Base-by-base conservation (phyloP, 92 coral and sea anemone genomes). In the Actinostola sp. region DNA sequence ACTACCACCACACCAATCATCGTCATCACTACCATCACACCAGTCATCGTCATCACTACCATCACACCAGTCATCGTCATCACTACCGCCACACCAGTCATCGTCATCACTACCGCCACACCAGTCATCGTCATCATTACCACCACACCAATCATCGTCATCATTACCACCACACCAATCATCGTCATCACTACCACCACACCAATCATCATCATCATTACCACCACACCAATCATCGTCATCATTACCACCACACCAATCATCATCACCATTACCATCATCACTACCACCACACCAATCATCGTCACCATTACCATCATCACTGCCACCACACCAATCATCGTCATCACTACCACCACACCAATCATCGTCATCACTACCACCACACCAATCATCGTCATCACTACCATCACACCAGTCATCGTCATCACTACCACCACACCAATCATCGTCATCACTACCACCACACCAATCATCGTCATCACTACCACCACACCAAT, bases 251-350 rank as follows among this genome's bases (percentile, higher is more conserved):
- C n/a, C n/a, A n/a, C n/a, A n/a, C n/a, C n/a, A n/a, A n/a, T n/a
- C n/a, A n/a, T n/a, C n/a, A n/a, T 21, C 14, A 49, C 56, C 10
- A 29, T 16, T 38, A 26, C 3, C 2, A 27, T 26, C n/a, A n/a
- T n/a, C n/a, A n/a, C n/a, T n/a, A 14, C 45, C 45, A 39, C 45
- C 45, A 7, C 8, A 7, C 8, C 45, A 39, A 7, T 7, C 45
- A 7, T 48, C 54, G n/a, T 48, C 54, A 48, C 21, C 54, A 48
- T 48, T 48, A 17, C n/a, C n/a, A n/a, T n/a, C n/a, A n/a, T n/a
- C n/a, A n/a, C n/a, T n/a, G n/a, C n/a, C n/a, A n/a, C n/a, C n/a
- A n/a, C n/a, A n/a, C n/a, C n/a, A n/a, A n/a, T n/a, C n/a, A n/a
- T n/a, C n/a, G n/a, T n/a, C n/a, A n/a, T n/a, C n/a, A n/a, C n/a